Percentiles rank a stretch among this genome's conserved stretches.
Evolutionary conservation across 2,797 vertebrate genomes (phyloP).

Genomic region (Sylvia borin): DNA sequence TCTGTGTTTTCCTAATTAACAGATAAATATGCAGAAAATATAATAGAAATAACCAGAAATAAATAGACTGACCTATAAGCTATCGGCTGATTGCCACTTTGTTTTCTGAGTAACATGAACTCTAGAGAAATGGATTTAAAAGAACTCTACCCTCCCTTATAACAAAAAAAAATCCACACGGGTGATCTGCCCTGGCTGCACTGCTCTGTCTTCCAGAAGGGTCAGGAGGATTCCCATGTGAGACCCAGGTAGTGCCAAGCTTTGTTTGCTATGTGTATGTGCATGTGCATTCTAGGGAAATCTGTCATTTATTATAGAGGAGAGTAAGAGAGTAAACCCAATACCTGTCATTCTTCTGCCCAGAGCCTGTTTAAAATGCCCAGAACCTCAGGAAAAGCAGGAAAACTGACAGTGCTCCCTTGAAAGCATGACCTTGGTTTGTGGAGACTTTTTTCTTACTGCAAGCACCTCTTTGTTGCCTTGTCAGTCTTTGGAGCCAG

Average conservation of each 20-base stretch:
- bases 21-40: background rate
- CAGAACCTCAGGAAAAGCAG: background rate
- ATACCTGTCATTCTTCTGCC: background rate
- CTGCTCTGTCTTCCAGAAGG: background rate
- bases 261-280: background rate
- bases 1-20: background rate
- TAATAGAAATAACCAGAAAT: background rate
- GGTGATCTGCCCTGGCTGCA: background rate
- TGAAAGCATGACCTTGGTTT: accelerated
- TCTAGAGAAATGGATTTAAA: background rate
- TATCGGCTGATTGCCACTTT: background rate
- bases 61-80: background rate
- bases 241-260: background rate
- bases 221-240: accelerated
- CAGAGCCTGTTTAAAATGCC: background rate
- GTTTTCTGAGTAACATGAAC: background rate
- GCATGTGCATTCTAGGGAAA: background rate
- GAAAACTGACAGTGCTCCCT: background rate
- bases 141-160: accelerated
- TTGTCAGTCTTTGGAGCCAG: background rate
- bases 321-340: background rate
- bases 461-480: background rate
- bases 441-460: background rate
- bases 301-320: no score
- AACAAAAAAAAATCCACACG: background rate